Evolutionary conservation across 2,797 vertebrate genomes (phyloP).

Genomic region (Smutsia temminckii): DNA sequence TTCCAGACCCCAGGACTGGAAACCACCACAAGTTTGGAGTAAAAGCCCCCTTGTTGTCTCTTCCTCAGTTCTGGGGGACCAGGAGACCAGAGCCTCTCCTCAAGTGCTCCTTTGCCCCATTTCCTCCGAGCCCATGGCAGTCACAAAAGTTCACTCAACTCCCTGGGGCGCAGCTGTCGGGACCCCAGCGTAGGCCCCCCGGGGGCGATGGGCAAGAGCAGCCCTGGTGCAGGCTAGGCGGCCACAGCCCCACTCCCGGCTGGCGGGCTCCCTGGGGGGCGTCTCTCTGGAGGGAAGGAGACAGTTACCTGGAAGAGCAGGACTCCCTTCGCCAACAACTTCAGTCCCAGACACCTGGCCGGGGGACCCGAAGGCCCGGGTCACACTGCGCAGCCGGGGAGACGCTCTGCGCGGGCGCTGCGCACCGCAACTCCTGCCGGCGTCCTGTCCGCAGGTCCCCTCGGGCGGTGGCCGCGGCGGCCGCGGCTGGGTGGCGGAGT

Average conservation of each 20-base stretch:
- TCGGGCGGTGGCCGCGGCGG: constrained; percentile 83
- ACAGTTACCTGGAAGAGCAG: constrained; percentile 87
- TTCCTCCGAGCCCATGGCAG: neutral
- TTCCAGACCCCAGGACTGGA: neutral
- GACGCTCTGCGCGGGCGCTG: constrained; percentile 79
- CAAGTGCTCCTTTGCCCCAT: neutral
- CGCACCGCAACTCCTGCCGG: constrained; percentile 60
- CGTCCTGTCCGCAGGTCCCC: constrained; percentile 84
- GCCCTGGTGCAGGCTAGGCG: neutral
- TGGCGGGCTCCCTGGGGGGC: neutral
- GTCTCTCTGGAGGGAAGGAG: neutral
- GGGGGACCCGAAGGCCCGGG: constrained; percentile 74
- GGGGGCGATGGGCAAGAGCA: neutral
- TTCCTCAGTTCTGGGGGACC: neutral
- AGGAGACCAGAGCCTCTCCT: neutral
- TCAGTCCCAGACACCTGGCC: constrained; percentile 85
- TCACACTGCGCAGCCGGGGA: constrained; percentile 73
- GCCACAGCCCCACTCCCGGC: neutral
- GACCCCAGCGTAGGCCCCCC: neutral
- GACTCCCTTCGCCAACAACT: constrained; percentile 85
- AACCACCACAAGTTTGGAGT: neutral
- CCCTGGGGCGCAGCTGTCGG: neutral
- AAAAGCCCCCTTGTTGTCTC: neutral
- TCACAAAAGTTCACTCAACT: constrained; percentile 63
- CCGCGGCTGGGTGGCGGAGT: constrained; percentile 82